These are phyloP conservation scores for Upupa epops DNA, from an alignment of 2,113 vertebrate species.

Conservation along the genomic window DNA sequence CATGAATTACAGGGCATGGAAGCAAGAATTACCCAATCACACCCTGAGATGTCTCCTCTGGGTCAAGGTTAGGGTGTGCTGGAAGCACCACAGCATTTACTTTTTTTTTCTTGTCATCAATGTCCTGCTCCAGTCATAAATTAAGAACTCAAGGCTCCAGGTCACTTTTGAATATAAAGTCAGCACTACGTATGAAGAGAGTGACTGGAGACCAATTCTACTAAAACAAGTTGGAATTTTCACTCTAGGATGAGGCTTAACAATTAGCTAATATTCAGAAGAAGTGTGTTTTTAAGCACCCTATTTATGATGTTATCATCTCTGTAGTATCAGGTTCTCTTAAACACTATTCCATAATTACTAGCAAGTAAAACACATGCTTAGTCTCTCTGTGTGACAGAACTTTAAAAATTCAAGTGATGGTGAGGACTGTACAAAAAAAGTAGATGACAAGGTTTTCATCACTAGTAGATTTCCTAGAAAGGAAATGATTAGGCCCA, in stretches of 20 bases:
- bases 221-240: not conserved
- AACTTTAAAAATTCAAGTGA: not conserved
- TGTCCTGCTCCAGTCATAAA: slow-evolving; percentile 15
- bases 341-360: not conserved
- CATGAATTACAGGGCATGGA: not conserved
- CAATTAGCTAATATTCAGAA: not conserved
- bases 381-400: not conserved
- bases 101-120: not conserved
- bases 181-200: not conserved
- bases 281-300: not conserved
- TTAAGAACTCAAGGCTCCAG: slow-evolving; percentile 12
- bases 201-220: not conserved
- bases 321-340: not conserved
- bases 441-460: not conserved
- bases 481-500: not conserved
- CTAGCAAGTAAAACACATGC: not conserved
- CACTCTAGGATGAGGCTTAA: not conserved
- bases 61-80: slow-evolving; percentile 39
- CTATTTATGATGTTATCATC: not conserved
- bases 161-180: slow-evolving; percentile 10
- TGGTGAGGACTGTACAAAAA: not conserved
- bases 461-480: not conserved
- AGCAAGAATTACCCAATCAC: not conserved
- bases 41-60: not conserved
- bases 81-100: not conserved